Conservation (phyloP, 64 coral and sea anemone species). For the Dendrophyllia cribrosa region DNA sequence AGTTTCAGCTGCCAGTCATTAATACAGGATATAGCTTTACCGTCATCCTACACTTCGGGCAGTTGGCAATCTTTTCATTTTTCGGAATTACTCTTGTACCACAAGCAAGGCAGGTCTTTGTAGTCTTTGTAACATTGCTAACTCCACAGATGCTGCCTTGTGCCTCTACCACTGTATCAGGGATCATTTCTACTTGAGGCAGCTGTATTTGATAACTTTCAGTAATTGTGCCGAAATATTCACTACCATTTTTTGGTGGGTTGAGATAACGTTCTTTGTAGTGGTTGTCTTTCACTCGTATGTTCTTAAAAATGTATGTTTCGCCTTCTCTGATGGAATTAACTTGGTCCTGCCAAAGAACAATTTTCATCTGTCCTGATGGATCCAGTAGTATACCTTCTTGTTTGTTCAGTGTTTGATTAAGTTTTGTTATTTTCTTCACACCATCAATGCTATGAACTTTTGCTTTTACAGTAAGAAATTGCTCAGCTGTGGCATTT, state of each 20-base stretch:
- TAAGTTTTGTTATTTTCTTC: conserved; percentile 53
- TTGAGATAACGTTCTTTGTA: conserved; percentile 23
- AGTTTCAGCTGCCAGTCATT: too few relatives aligned
- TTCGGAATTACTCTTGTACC: too few relatives aligned
- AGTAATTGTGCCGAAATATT: neutral
- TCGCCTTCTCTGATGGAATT: neutral
- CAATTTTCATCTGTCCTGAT: neutral
- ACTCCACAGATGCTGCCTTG: too few relatives aligned
- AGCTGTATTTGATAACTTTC: conserved; percentile 1
- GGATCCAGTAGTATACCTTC: conserved; percentile 51
- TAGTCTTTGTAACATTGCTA: too few relatives aligned
- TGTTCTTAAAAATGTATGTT: conserved; percentile 22
- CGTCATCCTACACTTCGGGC: too few relatives aligned
- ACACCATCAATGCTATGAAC: conserved; percentile 21
- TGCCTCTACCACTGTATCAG: too few relatives aligned
- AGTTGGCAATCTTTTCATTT: too few relatives aligned
- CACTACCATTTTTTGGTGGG: conserved; percentile 7
- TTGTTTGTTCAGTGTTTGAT: conserved; percentile 40
- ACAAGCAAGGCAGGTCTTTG: too few relatives aligned
- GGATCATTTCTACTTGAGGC: neutral
- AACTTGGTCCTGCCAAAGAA: conserved; percentile 7
- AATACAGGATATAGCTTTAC: too few relatives aligned
- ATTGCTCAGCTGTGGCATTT: conserved; percentile 59
- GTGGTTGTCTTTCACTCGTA: conserved; percentile 24
- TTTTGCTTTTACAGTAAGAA: conserved; percentile 64